Conservation (phyloP, 2,113 vertebrate genomes). For the Odobenus rosmarus region DNA sequence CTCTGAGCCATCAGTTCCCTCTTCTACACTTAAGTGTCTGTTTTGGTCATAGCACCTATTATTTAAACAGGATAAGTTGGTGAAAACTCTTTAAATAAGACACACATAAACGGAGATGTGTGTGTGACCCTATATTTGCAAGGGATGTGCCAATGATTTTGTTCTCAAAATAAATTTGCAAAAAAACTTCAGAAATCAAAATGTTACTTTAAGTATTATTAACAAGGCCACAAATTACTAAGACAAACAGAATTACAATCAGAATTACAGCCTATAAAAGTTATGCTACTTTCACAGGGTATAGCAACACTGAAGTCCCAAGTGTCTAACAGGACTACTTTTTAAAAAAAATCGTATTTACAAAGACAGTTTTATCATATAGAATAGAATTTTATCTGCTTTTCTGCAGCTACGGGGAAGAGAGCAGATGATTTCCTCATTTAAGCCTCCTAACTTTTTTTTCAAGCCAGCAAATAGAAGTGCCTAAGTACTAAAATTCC, state of each 20-base stretch:
- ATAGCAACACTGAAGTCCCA: slow-evolving; percentile 10
- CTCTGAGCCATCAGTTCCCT: background rate
- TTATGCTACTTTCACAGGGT: slow-evolving; percentile 12
- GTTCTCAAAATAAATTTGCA: slow-evolving; percentile 22
- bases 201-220: slow-evolving; percentile 30
- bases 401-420: background rate
- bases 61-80: background rate
- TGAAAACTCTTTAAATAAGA: background rate
- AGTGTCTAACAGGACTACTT: background rate
- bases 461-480: background rate
- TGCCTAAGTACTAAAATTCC: background rate
- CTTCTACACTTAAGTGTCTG: background rate
- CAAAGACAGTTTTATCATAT: slow-evolving; percentile 2
- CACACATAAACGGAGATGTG: background rate
- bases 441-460: background rate
- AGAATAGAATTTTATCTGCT: slow-evolving; percentile 3
- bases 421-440: background rate
- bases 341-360: background rate
- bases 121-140: background rate
- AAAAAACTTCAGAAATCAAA: slow-evolving; percentile 21
- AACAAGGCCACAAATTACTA: slow-evolving; percentile 2
- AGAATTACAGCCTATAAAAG: slow-evolving; percentile 25
- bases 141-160: background rate
- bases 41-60: background rate
- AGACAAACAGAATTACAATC: background rate